Evolutionary conservation across 2,113 vertebrate genomes (phyloP), one percentile per base, ranked within the genome.

Genomic region (Notothenia coriiceps): DNA sequence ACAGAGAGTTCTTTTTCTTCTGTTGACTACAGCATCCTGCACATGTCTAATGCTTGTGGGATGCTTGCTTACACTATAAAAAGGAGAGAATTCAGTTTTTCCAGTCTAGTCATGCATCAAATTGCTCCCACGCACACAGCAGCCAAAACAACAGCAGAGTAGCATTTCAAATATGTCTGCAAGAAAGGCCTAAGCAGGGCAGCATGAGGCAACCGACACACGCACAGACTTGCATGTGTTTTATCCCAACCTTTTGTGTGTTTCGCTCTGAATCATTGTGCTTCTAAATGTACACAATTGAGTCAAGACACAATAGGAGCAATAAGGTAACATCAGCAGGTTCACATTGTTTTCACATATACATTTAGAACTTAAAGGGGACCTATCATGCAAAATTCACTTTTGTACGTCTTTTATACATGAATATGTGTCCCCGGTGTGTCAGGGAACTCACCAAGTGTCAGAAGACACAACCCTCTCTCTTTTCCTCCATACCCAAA

Each of bases 71-170:
- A 33, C 29, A 76, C 52, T 72, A 54, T 73, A 54, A 82, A 89
- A 83, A 67, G 44, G 6, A 71, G 55, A 80, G 68, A 79, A 57
- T 66, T 84, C 51, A 65, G 61, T 51, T 84, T 73, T 82, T 82
- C 64, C 57, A 87, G 85, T 93, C 82, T 77, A 79, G 85, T 92
- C 88, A 90, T 91, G 92, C 77, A 80, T 84, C 78, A 82, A 76
- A 83, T 84, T 56, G 74, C 75, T 80, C 54, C 66, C 73, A 75
- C 25, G 25, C 25, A 25, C 62, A 59, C 81, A 68, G 68, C 84
- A 92, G 80, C 82, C 83, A 88, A 90, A 92, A 88, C 68, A 89
- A 89, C 81, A 79, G 77, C 63, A 69, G 29, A 72, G 52, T 77
- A 90, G 85, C 77, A 91, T 90, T 81, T 90, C 29, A 91, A 79